These are phyloP conservation scores for Lophius piscatorius DNA, from an alignment of 2,113 vertebrate genomes.

Conservation along the genomic window DNA sequence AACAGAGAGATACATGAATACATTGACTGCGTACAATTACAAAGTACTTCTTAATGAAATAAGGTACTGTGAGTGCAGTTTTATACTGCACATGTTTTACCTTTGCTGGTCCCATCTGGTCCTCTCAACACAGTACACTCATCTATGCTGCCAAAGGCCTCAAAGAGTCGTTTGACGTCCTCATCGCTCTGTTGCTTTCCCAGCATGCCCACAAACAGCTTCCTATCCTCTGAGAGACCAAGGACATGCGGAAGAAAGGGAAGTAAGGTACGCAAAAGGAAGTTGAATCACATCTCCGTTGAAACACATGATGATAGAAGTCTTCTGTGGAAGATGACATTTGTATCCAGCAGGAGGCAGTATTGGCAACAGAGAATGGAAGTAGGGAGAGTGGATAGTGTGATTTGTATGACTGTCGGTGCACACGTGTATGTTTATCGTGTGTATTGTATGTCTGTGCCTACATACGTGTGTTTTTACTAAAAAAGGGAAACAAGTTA, in stretches of 20 bases:
- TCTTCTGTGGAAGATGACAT: background rate
- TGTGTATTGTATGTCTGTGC: no score
- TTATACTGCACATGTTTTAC: slow-evolving; percentile 49
- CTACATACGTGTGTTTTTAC: slow-evolving; percentile 2
- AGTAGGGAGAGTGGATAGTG: slow-evolving; percentile 1
- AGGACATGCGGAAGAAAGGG: slow-evolving; percentile 3
- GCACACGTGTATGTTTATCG: background rate
- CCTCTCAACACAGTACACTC: slow-evolving; percentile 93
- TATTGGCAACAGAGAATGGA: slow-evolving; percentile 30
- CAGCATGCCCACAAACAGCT: slow-evolving; percentile 95
- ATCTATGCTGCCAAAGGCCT: slow-evolving; percentile 90
- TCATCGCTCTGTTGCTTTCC: slow-evolving; percentile 95
- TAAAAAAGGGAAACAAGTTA: background rate
- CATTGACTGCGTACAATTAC: background rate
- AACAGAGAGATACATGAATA: slow-evolving; percentile 5
- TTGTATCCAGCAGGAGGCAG: slow-evolving; percentile 67
- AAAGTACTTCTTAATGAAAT: background rate
- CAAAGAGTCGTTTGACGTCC: slow-evolving; percentile 91
- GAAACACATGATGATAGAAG: background rate
- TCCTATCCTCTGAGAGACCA: slow-evolving; percentile 87
- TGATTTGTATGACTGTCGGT: slow-evolving; percentile 8
- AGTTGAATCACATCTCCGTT: background rate
- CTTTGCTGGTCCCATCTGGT: slow-evolving; percentile 93
- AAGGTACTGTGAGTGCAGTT: background rate
- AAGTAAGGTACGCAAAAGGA: slow-evolving; percentile 13